Conservation (phyloP, 2,113 vertebrate species). For the Silurus meridionalis region DNA sequence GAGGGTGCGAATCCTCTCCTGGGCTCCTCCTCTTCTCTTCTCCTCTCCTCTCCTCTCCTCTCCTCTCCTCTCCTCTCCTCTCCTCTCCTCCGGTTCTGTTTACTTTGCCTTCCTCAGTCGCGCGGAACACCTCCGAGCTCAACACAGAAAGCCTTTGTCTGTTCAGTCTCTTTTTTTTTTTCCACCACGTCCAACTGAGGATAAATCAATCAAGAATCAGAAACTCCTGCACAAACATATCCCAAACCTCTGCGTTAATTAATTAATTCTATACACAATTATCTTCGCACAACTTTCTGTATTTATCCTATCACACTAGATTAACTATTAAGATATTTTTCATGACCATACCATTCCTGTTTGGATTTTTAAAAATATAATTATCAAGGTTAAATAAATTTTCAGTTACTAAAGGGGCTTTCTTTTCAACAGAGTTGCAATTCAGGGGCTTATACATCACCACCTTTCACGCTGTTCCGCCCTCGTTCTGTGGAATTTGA, state of each 20-base stretch:
- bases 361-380: neutral
- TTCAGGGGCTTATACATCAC: slow-evolving; percentile 44
- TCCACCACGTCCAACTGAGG: slow-evolving; percentile 10
- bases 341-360: neutral
- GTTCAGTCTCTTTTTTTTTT: slow-evolving; percentile 9
- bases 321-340: neutral
- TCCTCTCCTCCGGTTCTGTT: slow-evolving; percentile 22
- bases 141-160: slow-evolving; percentile 40
- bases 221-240: slow-evolving; percentile 9
- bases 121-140: slow-evolving; percentile 22
- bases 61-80: too few relatives aligned
- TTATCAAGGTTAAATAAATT: slow-evolving; percentile 35
- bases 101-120: slow-evolving; percentile 42
- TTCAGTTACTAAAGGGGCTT: slow-evolving; percentile 28
- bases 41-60: neutral
- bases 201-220: slow-evolving; percentile 25
- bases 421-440: slow-evolving; percentile 17
- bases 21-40: neutral
- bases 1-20: slow-evolving; percentile 58
- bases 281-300: neutral
- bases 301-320: slow-evolving; percentile 3
- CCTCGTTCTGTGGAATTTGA: slow-evolving; percentile 27
- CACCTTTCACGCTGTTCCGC: slow-evolving; percentile 13
- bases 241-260: slow-evolving; percentile 8
- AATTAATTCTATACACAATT: slow-evolving; percentile 18